Evolutionary conservation across 2,113 vertebrate genomes (phyloP).

Genomic region (Cephalopterus ornatus): DNA sequence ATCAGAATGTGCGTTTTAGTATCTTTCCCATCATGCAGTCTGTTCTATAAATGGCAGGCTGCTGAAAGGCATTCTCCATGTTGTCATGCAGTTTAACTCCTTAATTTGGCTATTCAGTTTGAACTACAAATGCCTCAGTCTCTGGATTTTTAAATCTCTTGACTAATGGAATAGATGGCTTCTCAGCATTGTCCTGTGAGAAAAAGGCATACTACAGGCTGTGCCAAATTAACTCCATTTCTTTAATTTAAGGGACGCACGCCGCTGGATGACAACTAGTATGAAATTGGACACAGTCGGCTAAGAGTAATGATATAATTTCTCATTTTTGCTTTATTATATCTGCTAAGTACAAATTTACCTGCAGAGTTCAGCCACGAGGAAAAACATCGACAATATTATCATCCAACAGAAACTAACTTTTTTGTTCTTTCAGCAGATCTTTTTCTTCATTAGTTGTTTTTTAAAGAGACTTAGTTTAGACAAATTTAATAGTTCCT

Average conservation of each 20-base stretch:
- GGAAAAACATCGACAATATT: not conserved
- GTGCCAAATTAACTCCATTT: not conserved
- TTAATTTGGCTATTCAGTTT: conserved; percentile 19
- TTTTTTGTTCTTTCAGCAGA: not conserved
- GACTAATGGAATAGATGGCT: not conserved
- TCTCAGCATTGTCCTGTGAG: not conserved
- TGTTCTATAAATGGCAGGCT: not conserved
- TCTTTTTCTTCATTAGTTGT: not conserved
- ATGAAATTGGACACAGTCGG: not conserved
- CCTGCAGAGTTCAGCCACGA: not conserved
- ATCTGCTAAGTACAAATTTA: conserved; percentile 16
- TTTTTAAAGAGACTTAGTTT: not conserved
- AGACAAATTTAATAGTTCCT: conserved; percentile 1
- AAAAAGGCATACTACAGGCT: not conserved
- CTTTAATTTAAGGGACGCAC: not conserved
- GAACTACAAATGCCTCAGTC: not conserved
- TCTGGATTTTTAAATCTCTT: not conserved
- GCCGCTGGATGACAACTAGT: not conserved
- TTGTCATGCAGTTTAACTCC: conserved; percentile 13
- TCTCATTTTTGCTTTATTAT: conserved; percentile 22
- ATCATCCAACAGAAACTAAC: not conserved
- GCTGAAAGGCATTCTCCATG: not conserved
- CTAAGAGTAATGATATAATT: conserved; percentile 4
- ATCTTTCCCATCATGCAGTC: not conserved
- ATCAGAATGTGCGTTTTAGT: not conserved